Percentiles rank a stretch among this genome's conserved stretches.
These are phyloP conservation scores for Artemia sinica DNA, from an alignment of 2,888 invertebrate species.

Conservation along the genomic window DNA sequence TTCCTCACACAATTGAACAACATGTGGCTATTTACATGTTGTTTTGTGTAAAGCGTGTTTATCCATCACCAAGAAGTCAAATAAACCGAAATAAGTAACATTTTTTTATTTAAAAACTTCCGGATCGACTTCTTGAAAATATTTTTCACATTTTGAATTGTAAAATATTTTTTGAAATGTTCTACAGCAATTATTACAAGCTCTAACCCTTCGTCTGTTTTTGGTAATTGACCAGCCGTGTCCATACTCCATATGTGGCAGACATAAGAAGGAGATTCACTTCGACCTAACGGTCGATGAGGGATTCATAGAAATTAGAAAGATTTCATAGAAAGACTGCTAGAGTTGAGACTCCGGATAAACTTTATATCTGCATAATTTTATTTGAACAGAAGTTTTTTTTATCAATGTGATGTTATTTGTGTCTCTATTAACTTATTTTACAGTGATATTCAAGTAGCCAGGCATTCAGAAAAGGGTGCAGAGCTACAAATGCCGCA, in stretches of 20 bases:
- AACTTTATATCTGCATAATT: too few species aligned
- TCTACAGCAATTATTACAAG: background rate
- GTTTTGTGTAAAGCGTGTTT: background rate
- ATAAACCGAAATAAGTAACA: background rate
- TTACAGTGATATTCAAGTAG: too few species aligned
- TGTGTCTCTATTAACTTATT: too few species aligned
- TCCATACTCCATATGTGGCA: slow-evolving; percentile 12
- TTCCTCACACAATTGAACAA: too few species aligned
- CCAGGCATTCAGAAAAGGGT: too few species aligned
- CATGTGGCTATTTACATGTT: too few species aligned
- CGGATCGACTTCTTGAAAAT: background rate
- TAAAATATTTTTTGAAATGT: background rate
- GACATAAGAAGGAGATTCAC: background rate
- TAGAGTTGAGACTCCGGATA: too few species aligned
- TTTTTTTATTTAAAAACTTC: background rate
- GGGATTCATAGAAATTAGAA: too few species aligned
- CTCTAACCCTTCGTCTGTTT: background rate
- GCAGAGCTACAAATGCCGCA: too few species aligned
- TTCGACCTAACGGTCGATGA: background rate
- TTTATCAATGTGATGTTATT: too few species aligned
- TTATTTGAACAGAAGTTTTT: too few species aligned
- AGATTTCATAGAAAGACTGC: too few species aligned
- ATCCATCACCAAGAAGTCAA: background rate
- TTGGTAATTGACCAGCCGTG: background rate
- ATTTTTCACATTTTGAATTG: background rate